These are phyloP conservation scores for Micromussa lordhowensis DNA, from an alignment of 92 coral and sea anemone genomes.

Conservation along the genomic window DNA sequence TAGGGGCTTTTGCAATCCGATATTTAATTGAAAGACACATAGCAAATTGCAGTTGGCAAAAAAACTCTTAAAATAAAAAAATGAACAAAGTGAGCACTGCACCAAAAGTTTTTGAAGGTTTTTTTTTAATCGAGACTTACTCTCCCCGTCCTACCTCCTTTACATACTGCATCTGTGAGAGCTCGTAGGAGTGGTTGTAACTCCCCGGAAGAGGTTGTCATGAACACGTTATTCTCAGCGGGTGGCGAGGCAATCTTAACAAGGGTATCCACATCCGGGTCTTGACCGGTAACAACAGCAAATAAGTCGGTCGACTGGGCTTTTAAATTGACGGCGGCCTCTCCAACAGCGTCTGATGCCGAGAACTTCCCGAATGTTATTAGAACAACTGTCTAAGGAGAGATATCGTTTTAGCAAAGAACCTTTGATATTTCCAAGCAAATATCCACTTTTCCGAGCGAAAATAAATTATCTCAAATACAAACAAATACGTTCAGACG, in stretches of 20 bases:
- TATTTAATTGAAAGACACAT: too few relatives aligned
- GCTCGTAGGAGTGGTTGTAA: slow-evolving; percentile 72
- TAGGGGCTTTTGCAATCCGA: too few relatives aligned
- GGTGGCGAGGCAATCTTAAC: slow-evolving; percentile 75
- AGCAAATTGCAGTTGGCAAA: too few relatives aligned
- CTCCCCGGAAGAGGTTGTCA: slow-evolving; percentile 83
- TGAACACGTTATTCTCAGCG: slow-evolving; percentile 83
- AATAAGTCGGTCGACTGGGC: slow-evolving; percentile 71
- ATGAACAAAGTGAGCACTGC: not conserved
- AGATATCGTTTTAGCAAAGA: not conserved
- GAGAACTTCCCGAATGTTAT: slow-evolving; percentile 73
- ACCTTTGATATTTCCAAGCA: not conserved
- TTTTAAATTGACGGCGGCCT: slow-evolving; percentile 56
- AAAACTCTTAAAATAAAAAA: too few relatives aligned
- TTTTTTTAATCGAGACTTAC: not conserved
- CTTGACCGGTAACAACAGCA: slow-evolving; percentile 71
- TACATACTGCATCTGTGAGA: slow-evolving; percentile 74
- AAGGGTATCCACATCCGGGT: slow-evolving; percentile 71
- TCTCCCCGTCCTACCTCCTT: slow-evolving; percentile 65
- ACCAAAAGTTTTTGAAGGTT: not conserved
- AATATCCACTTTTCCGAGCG: not conserved
- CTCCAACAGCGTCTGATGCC: slow-evolving; percentile 44
- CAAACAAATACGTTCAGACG: too few relatives aligned
- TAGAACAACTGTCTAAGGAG: slow-evolving; percentile 74
- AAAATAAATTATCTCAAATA: not conserved